Conservation (phyloP, 2,888 invertebrate genomes). For the Chaetogeoica ovagalla region DNA sequence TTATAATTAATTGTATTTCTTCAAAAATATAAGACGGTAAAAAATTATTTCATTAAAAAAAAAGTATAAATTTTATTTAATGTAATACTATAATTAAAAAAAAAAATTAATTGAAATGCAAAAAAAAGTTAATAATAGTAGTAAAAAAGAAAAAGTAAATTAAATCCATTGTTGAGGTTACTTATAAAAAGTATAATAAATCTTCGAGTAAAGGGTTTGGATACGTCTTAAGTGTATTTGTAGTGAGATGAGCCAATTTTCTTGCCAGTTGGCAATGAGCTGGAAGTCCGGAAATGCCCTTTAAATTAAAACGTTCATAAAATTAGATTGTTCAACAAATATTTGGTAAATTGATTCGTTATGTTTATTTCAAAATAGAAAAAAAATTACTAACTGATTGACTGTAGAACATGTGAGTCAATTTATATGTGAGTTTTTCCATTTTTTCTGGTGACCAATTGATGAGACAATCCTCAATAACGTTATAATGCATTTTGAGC, state of each 20-base stretch:
- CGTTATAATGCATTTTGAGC: slow-evolving; percentile 85
- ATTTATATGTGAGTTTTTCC: slow-evolving; percentile 82
- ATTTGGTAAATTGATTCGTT: neutral
- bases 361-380: neutral
- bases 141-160: too few species aligned
- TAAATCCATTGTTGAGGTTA: too few species aligned
- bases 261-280: slow-evolving; percentile 94
- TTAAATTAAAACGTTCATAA: slow-evolving; percentile 8
- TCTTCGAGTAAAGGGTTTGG: slow-evolving; percentile 68
- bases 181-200: slow-evolving; percentile 72
- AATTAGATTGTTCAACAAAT: neutral
- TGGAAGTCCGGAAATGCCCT: slow-evolving; percentile 73
- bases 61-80: too few species aligned
- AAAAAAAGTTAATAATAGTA: too few species aligned
- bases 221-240: slow-evolving; percentile 73
- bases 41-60: too few species aligned
- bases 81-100: too few species aligned
- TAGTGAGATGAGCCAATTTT: slow-evolving; percentile 85
- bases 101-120: too few species aligned
- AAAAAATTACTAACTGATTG: slow-evolving; percentile 72
- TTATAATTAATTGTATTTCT: too few species aligned
- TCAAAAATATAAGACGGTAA: too few species aligned
- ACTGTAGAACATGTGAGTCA: slow-evolving; percentile 89
- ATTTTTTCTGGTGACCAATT: slow-evolving; percentile 67
- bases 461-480: slow-evolving; percentile 68